These are phyloP conservation scores for Odontocolon sp. DNA, from an alignment of 2,888 invertebrate species.

Conservation along the genomic window DNA sequence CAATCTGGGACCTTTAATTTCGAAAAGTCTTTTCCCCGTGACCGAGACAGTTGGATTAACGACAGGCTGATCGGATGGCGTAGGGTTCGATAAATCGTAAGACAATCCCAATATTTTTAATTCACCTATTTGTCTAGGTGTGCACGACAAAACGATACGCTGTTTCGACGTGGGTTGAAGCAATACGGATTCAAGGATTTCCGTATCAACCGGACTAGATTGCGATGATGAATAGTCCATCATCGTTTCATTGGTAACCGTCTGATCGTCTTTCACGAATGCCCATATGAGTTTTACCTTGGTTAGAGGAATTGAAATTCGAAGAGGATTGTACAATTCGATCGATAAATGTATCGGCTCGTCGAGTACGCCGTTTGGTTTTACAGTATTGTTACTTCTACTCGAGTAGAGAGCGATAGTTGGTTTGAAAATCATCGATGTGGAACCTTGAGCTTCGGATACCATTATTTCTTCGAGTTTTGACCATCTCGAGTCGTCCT, in stretches of 20 bases:
- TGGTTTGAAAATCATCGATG: constrained; percentile 90
- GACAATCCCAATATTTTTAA: constrained; percentile 89
- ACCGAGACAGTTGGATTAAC: constrained; percentile 80
- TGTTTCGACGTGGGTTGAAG: constrained; percentile 85
- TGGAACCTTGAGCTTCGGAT: constrained; percentile 86
- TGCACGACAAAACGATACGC: constrained; percentile 86
- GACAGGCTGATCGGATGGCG: constrained; percentile 64
- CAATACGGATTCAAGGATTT: constrained; percentile 83
- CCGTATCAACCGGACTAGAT: constrained; percentile 83
- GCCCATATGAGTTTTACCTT: constrained; percentile 89
- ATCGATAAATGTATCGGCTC: constrained; percentile 92
- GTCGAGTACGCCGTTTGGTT: constrained; percentile 88
- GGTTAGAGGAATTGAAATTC: constrained; percentile 86
- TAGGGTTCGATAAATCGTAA: constrained; percentile 83
- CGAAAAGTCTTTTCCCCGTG: constrained; percentile 84
- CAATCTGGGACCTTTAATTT: constrained; percentile 83
- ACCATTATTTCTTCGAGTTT: constrained; percentile 90
- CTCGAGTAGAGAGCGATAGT: constrained; percentile 88
- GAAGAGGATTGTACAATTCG: constrained; percentile 88
- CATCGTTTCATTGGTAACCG: constrained; percentile 80
- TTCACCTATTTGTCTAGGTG: constrained; percentile 88
- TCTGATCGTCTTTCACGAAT: constrained; percentile 82
- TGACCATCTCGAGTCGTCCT: constrained; percentile 84
- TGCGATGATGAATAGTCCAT: constrained; percentile 78
- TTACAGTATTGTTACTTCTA: constrained; percentile 84